Percentiles rank a stretch among this genome's conserved stretches.
These are phyloP conservation scores for Vidua macroura DNA, from an alignment of 2,113 vertebrate genomes.

Conservation along the genomic window DNA sequence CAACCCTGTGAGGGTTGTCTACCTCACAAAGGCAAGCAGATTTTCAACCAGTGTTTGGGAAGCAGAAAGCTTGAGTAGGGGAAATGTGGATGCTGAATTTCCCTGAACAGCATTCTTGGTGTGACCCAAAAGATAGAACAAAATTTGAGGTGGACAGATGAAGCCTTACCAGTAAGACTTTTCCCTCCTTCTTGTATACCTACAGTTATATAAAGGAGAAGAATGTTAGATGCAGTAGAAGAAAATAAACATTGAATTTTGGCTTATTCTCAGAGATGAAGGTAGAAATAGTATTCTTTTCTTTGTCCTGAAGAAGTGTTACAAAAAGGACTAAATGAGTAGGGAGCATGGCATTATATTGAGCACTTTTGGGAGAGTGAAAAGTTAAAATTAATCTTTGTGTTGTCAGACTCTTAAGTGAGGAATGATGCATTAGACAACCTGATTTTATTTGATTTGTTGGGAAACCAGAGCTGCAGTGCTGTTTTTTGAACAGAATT, in stretches of 20 bases:
- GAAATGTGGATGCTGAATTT: neutral
- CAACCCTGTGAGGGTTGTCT: neutral
- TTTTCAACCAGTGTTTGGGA: neutral
- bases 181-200: neutral
- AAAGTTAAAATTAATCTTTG: slow-evolving; percentile 39
- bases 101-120: neutral
- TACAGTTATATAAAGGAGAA: neutral
- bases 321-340: neutral
- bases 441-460: slow-evolving; percentile 62
- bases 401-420: slow-evolving; percentile 31
- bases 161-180: neutral
- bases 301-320: neutral
- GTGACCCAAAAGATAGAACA: neutral
- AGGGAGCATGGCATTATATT: neutral
- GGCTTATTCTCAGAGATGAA: neutral
- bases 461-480: slow-evolving; percentile 19
- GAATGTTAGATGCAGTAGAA: neutral
- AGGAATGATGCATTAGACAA: slow-evolving; percentile 46
- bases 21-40: neutral
- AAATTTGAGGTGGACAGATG: neutral
- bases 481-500: slow-evolving; percentile 46
- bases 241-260: neutral
- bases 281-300: neutral
- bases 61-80: neutral
- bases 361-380: neutral